Evolutionary conservation across 2,888 invertebrate genomes (phyloP).

Genomic region (Rapana venosa): DNA sequence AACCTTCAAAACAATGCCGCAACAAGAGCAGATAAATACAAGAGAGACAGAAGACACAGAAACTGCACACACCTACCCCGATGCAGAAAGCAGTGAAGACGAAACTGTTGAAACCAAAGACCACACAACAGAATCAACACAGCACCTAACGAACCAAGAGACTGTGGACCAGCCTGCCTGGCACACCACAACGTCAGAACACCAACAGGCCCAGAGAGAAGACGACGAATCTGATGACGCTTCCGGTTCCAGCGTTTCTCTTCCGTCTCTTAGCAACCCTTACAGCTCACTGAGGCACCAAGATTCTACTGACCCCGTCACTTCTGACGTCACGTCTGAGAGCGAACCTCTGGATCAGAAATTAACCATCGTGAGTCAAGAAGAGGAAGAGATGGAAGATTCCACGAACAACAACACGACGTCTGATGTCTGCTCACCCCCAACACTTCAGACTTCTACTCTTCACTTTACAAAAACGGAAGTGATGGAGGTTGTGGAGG

Average conservation of each 20-base stretch:
- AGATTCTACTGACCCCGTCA: neutral
- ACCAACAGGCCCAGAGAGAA: neutral
- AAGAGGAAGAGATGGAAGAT: neutral
- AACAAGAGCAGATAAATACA: too few species aligned
- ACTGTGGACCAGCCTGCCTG: neutral
- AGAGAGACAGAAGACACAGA: too few species aligned
- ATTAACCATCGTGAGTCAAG: neutral
- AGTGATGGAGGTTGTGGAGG: neutral
- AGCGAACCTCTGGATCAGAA: neutral
- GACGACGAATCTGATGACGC: neutral
- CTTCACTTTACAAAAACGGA: neutral
- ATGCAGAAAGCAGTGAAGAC: neutral
- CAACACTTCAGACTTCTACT: neutral
- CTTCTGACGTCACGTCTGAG: slow-evolving; percentile 9
- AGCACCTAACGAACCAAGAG: neutral
- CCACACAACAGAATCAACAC: neutral
- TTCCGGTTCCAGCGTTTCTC: slow-evolving; percentile 12
- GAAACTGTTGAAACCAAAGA: neutral
- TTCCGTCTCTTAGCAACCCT: slow-evolving; percentile 12
- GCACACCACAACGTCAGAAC: neutral
- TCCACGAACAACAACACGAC: neutral
- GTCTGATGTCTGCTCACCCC: neutral
- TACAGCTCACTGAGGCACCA: neutral
- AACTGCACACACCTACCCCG: too few species aligned
- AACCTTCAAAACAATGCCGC: too few species aligned